Evolutionary conservation across 2,888 invertebrate species (phyloP).

Genomic region (Seladonia tumulorum): DNA sequence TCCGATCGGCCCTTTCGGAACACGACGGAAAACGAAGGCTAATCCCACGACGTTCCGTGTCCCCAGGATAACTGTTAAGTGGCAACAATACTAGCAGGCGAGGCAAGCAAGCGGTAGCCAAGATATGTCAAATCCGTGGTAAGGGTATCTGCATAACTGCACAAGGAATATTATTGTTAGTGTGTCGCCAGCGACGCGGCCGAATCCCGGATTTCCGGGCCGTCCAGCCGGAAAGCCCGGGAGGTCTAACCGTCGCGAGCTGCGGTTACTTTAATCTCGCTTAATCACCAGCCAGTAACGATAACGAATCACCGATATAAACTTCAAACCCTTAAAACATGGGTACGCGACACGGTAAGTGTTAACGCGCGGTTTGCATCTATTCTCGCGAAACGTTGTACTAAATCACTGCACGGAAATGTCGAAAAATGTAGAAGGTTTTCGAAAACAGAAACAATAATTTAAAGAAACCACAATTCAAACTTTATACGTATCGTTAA

Average conservation of each 20-base stretch:
- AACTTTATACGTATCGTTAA: too few species aligned
- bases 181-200: conserved; percentile 53
- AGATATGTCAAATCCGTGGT: conserved; percentile 71
- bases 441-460: too few species aligned
- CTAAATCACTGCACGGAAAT: too few species aligned
- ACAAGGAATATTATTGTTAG: conserved; percentile 74
- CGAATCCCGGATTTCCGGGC: conserved; percentile 66
- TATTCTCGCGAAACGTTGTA: not conserved
- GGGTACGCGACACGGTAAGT: not conserved
- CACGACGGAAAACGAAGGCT: conserved; percentile 46
- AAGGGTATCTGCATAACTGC: conserved; percentile 72
- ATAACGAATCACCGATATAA: conserved; percentile 74
- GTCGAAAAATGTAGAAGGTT: too few species aligned
- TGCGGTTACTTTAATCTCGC: conserved; percentile 68
- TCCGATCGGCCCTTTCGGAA: conserved; percentile 19
- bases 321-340: conserved; percentile 52
- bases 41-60: conserved; percentile 59
- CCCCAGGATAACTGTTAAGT: conserved; percentile 71
- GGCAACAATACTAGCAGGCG: conserved; percentile 71
- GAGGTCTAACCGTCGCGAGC: conserved; percentile 21
- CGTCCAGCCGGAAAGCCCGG: conserved; percentile 38
- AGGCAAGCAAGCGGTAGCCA: conserved; percentile 49
- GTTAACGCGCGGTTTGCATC: not conserved
- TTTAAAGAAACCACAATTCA: too few species aligned
- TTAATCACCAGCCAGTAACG: conserved; percentile 76